Conservation (phyloP, 2,797 vertebrate genomes). For the Sebastes alutus region DNA sequence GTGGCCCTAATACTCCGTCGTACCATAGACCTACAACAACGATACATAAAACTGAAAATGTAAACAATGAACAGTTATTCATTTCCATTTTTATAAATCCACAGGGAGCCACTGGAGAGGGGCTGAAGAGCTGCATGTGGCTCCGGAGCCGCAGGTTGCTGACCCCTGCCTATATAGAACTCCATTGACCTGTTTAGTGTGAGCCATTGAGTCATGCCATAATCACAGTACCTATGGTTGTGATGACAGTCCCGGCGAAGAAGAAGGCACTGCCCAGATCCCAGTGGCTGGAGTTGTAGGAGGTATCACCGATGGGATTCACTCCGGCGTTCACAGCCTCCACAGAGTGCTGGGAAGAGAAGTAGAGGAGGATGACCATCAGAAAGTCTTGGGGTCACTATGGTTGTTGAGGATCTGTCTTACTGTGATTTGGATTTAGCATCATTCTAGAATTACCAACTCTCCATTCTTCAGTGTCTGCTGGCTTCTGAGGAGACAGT, state of each 20-base stretch:
- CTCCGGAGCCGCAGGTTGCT: no score
- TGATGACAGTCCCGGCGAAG: slow-evolving; percentile 97
- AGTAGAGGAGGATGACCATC: slow-evolving; percentile 2
- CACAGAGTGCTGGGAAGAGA: slow-evolving; percentile 87
- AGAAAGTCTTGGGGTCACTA: not conserved
- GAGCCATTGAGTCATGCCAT: not conserved
- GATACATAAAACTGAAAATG: no score
- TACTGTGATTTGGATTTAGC: not conserved
- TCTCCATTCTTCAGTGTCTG: not conserved
- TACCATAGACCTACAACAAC: no score
- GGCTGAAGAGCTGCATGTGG: no score
- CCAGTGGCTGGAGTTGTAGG: slow-evolving; percentile 94
- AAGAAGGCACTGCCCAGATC: slow-evolving; percentile 97
- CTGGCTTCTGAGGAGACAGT: not conserved
- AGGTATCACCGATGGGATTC: slow-evolving; percentile 91
- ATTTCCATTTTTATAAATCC: no score
- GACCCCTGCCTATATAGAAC: not conserved
- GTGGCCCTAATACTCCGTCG: no score
- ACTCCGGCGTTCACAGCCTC: slow-evolving; percentile 94
- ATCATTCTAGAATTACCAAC: not conserved
- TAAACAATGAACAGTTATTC: no score
- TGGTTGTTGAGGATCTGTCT: not conserved
- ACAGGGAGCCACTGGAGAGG: no score
- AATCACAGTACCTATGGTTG: slow-evolving; percentile 89
- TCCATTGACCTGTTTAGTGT: not conserved